Evolutionary conservation across 2,797 vertebrate genomes (phyloP), one percentile per base, ranked within the genome.

Genomic region (Hylomyscus alleni): DNA sequence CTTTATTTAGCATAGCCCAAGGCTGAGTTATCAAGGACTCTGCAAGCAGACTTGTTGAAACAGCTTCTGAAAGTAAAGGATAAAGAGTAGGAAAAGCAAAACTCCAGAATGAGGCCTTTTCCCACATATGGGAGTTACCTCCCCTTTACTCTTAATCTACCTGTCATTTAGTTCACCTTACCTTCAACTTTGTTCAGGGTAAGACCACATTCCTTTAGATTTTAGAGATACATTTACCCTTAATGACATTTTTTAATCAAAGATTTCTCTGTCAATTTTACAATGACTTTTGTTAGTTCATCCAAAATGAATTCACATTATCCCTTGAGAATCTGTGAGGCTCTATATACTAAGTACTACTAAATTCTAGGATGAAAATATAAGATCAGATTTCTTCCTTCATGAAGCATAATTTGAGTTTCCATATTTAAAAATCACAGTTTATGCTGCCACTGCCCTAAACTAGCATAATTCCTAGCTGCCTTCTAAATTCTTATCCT

Each of bases 41-140:
- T 96, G 92, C 69, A 96, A 94, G 94, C 97, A 95, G 97, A 97
- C 93, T 98, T 97, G 94, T 95, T 97, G 96, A 95, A 94, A 96
- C n/a, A 96, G 78, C 91, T 89, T 78, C 29, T 58, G 56, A 82
- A 89, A 92, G 37, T 60, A 88, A 88, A 96, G 69, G 47, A 75
- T 73, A 90, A 90, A 92, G 22, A 88, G 89, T 1, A 80, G 60
- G 72, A 54, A 34, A 94, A 76, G 19, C 4, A 50, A 76, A 87
- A 84, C 62, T 93, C 44, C 19, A 77, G 29, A 93, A 19, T 52
- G 81, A 86, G 83, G 12, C 73, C 77, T 80, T 88, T 97, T 95
- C 56, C 65, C 88, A 22, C 40, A 91, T 69, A 72, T 19, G 11
- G 91, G 37, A 88, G 17, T 67, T 90, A 44, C 22, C 15, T 20